A percentile compares a stretch with the other conserved stretches of the same genome.
phyloP scores from a whole-genome alignment of 2,113 vertebrate species.

The Paralichthys olivaceus region DNA sequence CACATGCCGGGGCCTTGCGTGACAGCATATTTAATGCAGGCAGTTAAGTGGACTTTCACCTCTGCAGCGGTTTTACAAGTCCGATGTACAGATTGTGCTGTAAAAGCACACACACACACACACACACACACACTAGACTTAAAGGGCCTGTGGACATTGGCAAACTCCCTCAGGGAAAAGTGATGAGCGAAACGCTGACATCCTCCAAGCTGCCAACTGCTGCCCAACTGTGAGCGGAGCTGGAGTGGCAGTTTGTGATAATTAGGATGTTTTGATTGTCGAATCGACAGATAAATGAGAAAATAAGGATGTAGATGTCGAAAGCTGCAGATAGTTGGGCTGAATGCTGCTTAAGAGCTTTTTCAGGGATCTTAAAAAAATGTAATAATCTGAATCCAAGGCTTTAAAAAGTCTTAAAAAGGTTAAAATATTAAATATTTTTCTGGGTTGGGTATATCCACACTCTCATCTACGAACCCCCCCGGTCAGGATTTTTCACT shows the following conservation, averaged over 20 bases:
- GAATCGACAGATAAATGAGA: constrained; percentile 1
- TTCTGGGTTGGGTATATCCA: no score
- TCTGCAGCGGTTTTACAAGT: constrained; percentile 20
- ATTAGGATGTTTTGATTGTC: constrained; percentile 1
- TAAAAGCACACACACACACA: not conserved
- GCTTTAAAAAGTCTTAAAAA: no score
- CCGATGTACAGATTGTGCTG: not conserved
- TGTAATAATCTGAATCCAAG: no score
- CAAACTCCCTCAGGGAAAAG: no score
- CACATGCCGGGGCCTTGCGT: constrained; percentile 34
- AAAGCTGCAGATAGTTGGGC: not conserved
- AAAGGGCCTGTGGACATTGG: no score
- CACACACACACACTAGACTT: not conserved
- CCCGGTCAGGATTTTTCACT: no score
- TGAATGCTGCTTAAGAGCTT: not conserved
- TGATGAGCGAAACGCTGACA: no score
- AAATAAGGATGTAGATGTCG: not conserved
- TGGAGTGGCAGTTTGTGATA: not conserved
- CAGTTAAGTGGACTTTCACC: constrained; percentile 28
- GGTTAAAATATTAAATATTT: no score
- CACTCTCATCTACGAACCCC: no score
- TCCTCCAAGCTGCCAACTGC: not conserved
- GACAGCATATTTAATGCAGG: constrained; percentile 28
- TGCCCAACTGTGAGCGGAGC: constrained; percentile 23
- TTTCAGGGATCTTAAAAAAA: no score